Evolutionary conservation across 2,113 vertebrate species (phyloP).

Genomic region (Petaurus breviceps): DNA sequence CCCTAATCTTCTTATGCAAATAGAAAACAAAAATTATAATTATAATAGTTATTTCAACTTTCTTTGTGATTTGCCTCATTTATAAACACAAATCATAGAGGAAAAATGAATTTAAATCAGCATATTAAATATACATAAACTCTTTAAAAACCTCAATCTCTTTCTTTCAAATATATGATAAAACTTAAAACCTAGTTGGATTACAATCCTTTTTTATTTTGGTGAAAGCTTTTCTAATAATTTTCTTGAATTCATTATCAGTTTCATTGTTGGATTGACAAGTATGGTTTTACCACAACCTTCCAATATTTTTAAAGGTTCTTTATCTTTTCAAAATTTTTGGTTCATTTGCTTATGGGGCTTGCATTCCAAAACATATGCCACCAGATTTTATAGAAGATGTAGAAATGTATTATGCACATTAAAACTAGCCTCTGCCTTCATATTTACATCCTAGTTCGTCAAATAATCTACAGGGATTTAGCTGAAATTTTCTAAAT

Average conservation of each 20-base stretch:
- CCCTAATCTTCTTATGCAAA: slow-evolving; percentile 30
- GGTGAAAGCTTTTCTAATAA: not conserved
- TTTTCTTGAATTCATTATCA: not conserved
- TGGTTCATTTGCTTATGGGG: slow-evolving; percentile 59
- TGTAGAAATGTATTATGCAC: slow-evolving; percentile 75
- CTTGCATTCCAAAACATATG: slow-evolving; percentile 54
- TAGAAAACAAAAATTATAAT: slow-evolving; percentile 56
- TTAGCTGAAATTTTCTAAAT: slow-evolving; percentile 75
- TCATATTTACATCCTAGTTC: slow-evolving; percentile 75
- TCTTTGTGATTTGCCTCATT: slow-evolving; percentile 38
- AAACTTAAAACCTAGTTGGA: not conserved
- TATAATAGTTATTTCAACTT: slow-evolving; percentile 63
- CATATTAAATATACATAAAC: not conserved
- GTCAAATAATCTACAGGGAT: slow-evolving; percentile 59
- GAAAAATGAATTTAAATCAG: slow-evolving; percentile 32
- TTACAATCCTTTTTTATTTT: slow-evolving; percentile 13
- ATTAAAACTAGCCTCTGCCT: slow-evolving; percentile 72
- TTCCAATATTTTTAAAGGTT: not conserved
- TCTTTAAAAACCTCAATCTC: slow-evolving; percentile 30
- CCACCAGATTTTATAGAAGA: slow-evolving; percentile 35
- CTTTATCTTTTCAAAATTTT: slow-evolving; percentile 45
- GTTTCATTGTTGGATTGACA: not conserved
- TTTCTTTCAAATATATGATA: not conserved
- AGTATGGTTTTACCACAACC: slow-evolving; percentile 22
- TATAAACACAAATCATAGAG: slow-evolving; percentile 22